Evolutionary conservation across 2,113 vertebrate genomes (phyloP), one percentile per base, ranked within the genome.

Genomic region (Psammodynastes pulverulentus): DNA sequence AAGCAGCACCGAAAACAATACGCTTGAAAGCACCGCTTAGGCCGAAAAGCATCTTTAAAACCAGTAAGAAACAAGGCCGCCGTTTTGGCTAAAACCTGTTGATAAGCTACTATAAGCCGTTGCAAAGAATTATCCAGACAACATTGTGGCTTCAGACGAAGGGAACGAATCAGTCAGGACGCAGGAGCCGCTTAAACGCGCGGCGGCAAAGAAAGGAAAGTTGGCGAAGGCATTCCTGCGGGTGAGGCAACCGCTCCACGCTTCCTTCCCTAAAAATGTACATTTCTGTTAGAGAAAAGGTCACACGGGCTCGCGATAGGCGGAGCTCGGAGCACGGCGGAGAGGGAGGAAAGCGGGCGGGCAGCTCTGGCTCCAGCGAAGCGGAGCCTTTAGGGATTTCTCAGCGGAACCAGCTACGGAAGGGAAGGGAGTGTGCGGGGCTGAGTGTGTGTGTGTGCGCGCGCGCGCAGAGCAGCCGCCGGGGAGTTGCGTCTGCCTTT

Each of bases 381-480:
- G 85, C 48, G n/a, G 9, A 13, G n/a, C 3, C 54, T 52, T 4
- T 4, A 9, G 58, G 39, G 86, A 46, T 53, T 79, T 23, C 86
- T 39, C 58, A 58, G 13, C 24, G 5, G 9, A 0, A 19, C 0
- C 29, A 4, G 46, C 3, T 5, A 29, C 7, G 9, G 45, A 39
- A 1, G 17, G 49, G 26, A 0, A 5, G 23, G 13, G 6, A 0
- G 51, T 12, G 9, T 1, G 67, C 1, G 43, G n/a, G 26, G 1
- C 10, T 15, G 52, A 0, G 45, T 45, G 10, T 48, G 9, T 48
- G 72, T 34, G 54, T 21, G 8, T 48, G 56, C 12, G 56, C 0
- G 79, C 43, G 58, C 26, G 90, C 91, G 4, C 87, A 29, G 67
- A 52, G 4, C 84, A 54, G 54, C 34, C 23, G 10, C 7, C 39